phyloP scores from a whole-genome alignment of 2,888 invertebrate genomes.

The Paralinhomoeus sp. region DNA sequence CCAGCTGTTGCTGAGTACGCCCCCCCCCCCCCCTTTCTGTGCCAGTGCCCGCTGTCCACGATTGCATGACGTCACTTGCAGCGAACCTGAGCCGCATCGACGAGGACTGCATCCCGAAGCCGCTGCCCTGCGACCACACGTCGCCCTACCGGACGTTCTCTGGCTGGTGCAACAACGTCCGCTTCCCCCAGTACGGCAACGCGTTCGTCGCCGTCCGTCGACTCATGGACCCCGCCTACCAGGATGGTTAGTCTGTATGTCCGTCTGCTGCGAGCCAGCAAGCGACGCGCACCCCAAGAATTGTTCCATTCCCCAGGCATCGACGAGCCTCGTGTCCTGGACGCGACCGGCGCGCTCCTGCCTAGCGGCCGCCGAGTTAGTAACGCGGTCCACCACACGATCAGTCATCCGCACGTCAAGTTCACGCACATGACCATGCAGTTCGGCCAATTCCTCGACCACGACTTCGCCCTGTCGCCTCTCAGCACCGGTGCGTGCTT shows the following conservation, averaged over 20 bases:
- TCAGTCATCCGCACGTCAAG: conserved; percentile 16
- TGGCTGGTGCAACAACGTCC: conserved; percentile 64
- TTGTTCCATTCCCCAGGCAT: conserved; percentile 11
- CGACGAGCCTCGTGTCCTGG: conserved; percentile 16
- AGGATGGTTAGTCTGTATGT: conserved; percentile 39
- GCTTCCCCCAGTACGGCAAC: conserved; percentile 52
- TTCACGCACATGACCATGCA: conserved; percentile 46
- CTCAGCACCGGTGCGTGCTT: conserved; percentile 34
- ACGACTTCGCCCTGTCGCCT: conserved; percentile 78
- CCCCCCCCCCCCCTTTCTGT: no score
- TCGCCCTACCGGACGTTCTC: conserved; percentile 51
- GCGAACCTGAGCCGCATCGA: no score
- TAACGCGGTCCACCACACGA: conserved; percentile 15
- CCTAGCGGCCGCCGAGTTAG: conserved; percentile 14
- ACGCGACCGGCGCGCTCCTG: conserved; percentile 12
- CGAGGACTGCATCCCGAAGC: conserved; percentile 15
- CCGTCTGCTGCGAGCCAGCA: not conserved
- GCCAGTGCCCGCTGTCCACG: no score
- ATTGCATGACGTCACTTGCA: no score
- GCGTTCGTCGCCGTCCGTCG: conserved; percentile 56
- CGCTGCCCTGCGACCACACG: conserved; percentile 24
- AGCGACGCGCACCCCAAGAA: not conserved
- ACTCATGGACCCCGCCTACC: conserved; percentile 54
- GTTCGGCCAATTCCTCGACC: conserved; percentile 75
- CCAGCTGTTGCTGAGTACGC: conserved; percentile 16